Evolutionary conservation across 2,113 vertebrate species (phyloP).

Genomic region (Diadophis punctatus): DNA sequence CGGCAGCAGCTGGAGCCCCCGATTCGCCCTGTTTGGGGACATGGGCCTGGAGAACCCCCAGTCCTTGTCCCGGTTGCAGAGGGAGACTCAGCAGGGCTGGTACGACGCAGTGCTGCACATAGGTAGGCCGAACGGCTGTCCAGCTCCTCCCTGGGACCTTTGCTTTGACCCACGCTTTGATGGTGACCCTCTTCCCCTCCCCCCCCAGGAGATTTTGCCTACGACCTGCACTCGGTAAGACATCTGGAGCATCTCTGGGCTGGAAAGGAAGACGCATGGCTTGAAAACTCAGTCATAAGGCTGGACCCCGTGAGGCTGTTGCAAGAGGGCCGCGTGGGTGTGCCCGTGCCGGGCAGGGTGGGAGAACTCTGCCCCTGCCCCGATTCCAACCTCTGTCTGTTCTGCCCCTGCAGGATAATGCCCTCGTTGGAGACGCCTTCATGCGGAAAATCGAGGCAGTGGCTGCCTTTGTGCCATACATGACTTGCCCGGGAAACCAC

Average conservation of each 20-base stretch:
- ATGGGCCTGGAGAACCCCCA: conserved; percentile 84
- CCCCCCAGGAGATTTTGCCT: conserved; percentile 84
- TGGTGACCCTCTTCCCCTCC: background rate
- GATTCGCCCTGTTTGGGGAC: conserved; percentile 82
- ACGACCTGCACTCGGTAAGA: conserved; percentile 80
- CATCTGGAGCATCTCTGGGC: background rate
- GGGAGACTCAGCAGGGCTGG: conserved; percentile 76
- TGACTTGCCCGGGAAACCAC: conserved; percentile 89
- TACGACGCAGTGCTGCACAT: conserved; percentile 82
- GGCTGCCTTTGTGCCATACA: conserved; percentile 81
- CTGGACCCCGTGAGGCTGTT: background rate
- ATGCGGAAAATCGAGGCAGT: conserved; percentile 85
- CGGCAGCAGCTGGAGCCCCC: conserved; percentile 74
- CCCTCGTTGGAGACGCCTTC: conserved; percentile 79
- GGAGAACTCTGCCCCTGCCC: background rate
- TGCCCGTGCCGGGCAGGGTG: background rate
- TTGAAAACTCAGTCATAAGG: background rate
- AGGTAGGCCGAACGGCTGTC: conserved; percentile 61
- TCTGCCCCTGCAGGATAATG: conserved; percentile 67
- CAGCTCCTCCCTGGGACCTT: background rate
- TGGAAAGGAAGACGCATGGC: background rate
- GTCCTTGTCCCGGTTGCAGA: conserved; percentile 78
- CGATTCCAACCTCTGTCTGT: background rate
- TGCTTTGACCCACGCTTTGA: background rate
- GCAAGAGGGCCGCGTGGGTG: background rate